phyloP scores from a whole-genome alignment of 1,140 invertebrate genomes.

The Melanaphis sacchari region DNA sequence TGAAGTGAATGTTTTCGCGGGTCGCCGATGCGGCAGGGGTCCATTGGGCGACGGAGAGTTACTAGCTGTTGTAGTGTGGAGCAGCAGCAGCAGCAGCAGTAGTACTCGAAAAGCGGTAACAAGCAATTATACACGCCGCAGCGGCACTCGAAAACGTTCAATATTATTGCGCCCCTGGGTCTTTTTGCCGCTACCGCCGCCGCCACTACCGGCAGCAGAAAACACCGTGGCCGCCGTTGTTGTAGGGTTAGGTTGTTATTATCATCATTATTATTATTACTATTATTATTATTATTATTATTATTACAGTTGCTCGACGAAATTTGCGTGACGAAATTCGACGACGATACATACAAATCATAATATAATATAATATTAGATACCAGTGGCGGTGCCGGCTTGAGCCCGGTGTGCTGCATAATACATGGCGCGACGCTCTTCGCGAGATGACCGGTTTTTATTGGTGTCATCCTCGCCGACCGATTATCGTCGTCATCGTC shows the following conservation, averaged over 20 bases:
- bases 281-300: not conserved
- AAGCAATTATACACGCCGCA: constrained; percentile 55
- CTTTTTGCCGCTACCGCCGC: not conserved
- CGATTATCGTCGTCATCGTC: constrained; percentile 22
- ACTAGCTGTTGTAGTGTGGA: not conserved
- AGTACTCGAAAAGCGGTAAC: constrained; percentile 44
- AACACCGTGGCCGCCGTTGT: not conserved
- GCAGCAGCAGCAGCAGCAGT: not conserved
- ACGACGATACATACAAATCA: not conserved
- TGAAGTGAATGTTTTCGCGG: constrained; percentile 43
- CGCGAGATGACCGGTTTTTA: constrained; percentile 39
- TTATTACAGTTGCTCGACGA: constrained; percentile 4
- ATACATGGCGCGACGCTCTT: not conserved
- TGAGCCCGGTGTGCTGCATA: not conserved
- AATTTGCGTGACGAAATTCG: constrained; percentile 17
- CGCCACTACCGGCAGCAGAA: not conserved
- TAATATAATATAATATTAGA: constrained; percentile 34
- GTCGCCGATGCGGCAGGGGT: not conserved
- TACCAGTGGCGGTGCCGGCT: not conserved
- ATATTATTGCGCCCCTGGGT: constrained; percentile 38
- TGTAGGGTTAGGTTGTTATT: not conserved
- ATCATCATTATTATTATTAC: not conserved
- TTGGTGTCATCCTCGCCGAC: constrained; percentile 26
- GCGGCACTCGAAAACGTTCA: constrained; percentile 46
- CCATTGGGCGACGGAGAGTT: not conserved